These are phyloP conservation scores for Cephalopachus bancanus DNA, from an alignment of 2,797 vertebrate genomes.

Conservation along the genomic window DNA sequence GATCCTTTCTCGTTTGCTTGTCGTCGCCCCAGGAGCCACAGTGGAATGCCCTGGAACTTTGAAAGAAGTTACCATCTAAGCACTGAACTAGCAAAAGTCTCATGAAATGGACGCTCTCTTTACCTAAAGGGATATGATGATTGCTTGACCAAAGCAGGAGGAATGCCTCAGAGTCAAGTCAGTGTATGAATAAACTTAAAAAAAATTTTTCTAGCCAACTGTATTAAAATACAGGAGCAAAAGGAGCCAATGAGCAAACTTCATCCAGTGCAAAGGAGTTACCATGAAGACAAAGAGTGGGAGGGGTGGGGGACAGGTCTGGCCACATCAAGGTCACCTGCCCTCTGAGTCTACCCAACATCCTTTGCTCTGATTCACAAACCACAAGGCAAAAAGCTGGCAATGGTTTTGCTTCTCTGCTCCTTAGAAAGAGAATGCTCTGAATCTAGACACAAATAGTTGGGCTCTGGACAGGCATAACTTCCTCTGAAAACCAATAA, in stretches of 20 bases:
- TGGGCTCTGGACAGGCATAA: not conserved
- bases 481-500: not conserved
- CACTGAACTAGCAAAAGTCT: not conserved
- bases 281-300: not conserved
- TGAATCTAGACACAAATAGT: conserved; percentile 14
- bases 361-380: conserved; percentile 45
- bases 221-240: not conserved
- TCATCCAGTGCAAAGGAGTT: not conserved
- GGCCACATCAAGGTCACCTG: not conserved
- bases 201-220: not conserved
- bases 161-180: not conserved
- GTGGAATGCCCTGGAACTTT: not conserved
- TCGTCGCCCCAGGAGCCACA: not conserved
- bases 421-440: not conserved
- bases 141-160: not conserved
- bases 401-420: not conserved
- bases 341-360: not conserved
- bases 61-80: not conserved
- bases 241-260: not conserved
- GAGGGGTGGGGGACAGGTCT: not conserved
- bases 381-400: not conserved
- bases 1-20: not conserved
- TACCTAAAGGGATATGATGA: not conserved
- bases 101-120: not conserved
- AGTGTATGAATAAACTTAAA: not conserved